Evolutionary conservation across 2,797 vertebrate species (phyloP).

Genomic region (Neopelma chrysocephalum): DNA sequence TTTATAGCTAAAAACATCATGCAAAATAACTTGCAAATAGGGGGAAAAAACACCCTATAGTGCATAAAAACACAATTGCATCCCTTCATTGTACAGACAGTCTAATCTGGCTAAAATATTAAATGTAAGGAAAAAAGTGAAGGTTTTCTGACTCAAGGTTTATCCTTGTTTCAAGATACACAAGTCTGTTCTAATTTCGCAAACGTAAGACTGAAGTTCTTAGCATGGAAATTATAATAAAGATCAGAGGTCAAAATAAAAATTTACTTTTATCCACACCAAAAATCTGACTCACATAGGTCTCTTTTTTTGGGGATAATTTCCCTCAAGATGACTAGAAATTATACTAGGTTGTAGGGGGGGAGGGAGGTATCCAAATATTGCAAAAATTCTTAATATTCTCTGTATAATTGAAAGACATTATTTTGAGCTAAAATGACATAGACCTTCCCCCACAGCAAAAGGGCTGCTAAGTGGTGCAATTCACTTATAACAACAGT

Average conservation of each 20-base stretch:
- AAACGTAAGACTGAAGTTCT: not conserved
- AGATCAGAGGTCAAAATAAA: not conserved
- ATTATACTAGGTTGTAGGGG: not conserved
- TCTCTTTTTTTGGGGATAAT: not conserved
- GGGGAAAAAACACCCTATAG: not conserved
- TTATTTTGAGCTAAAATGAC: not conserved
- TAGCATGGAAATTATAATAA: not conserved
- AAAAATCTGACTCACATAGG: fast-evolving
- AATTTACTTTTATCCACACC: not conserved
- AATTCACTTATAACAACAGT: not conserved
- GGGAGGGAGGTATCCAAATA: not conserved
- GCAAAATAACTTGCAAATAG: not conserved
- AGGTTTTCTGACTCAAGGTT: not conserved
- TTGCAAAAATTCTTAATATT: not conserved
- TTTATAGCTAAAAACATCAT: not conserved
- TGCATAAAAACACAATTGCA: not conserved
- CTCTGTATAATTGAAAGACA: not conserved
- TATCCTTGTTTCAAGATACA: not conserved
- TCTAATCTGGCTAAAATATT: not conserved
- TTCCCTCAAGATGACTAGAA: not conserved
- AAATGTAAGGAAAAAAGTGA: not conserved
- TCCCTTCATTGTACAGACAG: not conserved
- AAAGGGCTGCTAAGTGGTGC: not conserved
- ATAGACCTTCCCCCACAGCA: not conserved
- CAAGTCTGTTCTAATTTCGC: not conserved